Conservation (phyloP, 2,797 vertebrate genomes). For the Dendrocincla fuliginosa region DNA sequence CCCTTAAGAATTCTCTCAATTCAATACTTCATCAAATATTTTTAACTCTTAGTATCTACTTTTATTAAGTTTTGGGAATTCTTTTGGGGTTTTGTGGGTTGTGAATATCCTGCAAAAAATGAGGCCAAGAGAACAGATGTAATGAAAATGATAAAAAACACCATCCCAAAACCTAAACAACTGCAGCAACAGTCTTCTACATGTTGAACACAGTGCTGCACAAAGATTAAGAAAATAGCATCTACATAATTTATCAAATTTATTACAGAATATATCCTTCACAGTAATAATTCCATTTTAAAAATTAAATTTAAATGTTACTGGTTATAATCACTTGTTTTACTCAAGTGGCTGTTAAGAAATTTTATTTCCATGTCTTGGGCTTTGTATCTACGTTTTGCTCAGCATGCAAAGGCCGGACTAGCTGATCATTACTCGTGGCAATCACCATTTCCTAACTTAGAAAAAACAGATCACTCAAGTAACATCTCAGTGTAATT, state of each 20-base stretch:
- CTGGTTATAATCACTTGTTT: neutral
- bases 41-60: neutral
- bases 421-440: neutral
- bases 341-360: neutral
- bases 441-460: neutral
- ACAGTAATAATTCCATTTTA: neutral
- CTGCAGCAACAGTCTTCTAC: neutral
- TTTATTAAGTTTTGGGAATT: neutral
- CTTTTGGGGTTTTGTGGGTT: neutral
- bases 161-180: neutral
- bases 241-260: neutral
- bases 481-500: neutral
- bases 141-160: neutral
- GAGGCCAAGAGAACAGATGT: neutral
- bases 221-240: neutral
- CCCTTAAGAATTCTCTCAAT: neutral
- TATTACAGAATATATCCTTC: neutral
- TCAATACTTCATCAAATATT: neutral
- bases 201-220: neutral
- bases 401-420: neutral
- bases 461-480: neutral
- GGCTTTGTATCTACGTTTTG: accelerated
- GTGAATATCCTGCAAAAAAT: neutral
- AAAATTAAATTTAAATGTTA: neutral
- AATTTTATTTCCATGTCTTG: neutral